Evolutionary conservation across 2,113 vertebrate species (phyloP).

Genomic region (Craseonycteris thonglongyai): DNA sequence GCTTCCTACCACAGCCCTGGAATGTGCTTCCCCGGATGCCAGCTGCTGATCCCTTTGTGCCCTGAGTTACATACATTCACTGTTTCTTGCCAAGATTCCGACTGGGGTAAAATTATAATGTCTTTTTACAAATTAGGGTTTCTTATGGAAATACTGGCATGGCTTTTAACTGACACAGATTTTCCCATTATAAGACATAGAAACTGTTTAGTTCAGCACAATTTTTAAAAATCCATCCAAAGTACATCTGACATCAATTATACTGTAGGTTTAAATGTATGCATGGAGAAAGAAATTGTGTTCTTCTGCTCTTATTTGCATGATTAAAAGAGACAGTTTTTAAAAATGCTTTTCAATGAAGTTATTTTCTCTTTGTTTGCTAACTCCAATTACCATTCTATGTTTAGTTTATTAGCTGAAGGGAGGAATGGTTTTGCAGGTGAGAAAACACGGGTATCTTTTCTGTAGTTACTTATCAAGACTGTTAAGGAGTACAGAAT

Average conservation of each 20-base stretch:
- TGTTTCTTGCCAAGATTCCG: constrained; percentile 68
- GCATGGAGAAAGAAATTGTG: constrained; percentile 7
- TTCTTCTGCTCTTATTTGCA: background rate
- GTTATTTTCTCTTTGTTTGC: background rate
- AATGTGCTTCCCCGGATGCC: constrained; percentile 37
- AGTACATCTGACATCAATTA: constrained; percentile 73
- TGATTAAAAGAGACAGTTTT: constrained; percentile 33
- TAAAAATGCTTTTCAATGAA: background rate
- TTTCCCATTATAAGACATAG: constrained; percentile 71
- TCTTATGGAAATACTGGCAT: constrained; percentile 77
- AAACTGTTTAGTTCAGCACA: constrained; percentile 69
- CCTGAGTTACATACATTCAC: constrained; percentile 18
- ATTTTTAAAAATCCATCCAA: constrained; percentile 70
- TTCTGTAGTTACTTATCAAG: background rate
- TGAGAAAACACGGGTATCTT: background rate
- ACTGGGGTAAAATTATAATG: constrained; percentile 72
- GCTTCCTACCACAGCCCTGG: constrained; percentile 37
- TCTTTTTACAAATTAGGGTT: constrained; percentile 75
- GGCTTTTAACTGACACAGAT: constrained; percentile 68
- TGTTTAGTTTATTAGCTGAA: background rate
- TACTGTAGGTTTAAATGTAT: constrained; percentile 58
- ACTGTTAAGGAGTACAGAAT: background rate
- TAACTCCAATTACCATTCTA: background rate
- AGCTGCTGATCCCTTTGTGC: constrained; percentile 58
- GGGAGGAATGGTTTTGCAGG: background rate